Evolutionary conservation across 2,797 vertebrate species (phyloP).

Genomic region (Phylloscopus collybita): DNA sequence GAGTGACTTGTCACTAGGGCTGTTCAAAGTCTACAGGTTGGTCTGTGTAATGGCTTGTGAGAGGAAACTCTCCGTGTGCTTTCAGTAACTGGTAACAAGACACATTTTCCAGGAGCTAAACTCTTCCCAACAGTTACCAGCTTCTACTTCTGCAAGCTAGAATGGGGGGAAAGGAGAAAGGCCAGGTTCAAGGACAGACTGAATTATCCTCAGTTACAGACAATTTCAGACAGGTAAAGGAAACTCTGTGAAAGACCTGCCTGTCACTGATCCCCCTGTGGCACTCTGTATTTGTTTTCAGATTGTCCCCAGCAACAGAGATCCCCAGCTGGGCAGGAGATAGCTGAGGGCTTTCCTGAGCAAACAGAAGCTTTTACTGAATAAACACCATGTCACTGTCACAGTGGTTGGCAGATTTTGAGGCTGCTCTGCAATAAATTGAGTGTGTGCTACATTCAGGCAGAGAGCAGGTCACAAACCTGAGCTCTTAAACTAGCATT

Average conservation of each 20-base stretch:
- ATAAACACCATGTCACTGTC: neutral
- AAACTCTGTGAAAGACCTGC: neutral
- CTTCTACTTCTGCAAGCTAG: neutral
- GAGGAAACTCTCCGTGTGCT: neutral
- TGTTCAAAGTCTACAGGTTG: neutral
- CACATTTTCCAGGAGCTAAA: neutral
- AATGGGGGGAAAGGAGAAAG: neutral
- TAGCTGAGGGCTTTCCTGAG: neutral
- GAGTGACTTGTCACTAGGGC: neutral
- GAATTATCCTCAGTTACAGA: neutral
- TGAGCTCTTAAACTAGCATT: neutral
- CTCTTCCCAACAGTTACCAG: neutral
- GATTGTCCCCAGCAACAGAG: neutral
- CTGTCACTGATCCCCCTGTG: neutral
- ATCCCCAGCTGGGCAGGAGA: neutral
- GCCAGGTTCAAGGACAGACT: neutral
- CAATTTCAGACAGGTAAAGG: neutral
- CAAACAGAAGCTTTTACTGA: neutral
- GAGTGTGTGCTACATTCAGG: neutral
- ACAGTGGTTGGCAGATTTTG: neutral
- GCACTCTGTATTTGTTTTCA: neutral
- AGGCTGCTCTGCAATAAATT: neutral
- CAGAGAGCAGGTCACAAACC: neutral
- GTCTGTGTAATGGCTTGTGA: constrained; percentile 18
- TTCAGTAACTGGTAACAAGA: neutral